Evolutionary conservation across 2,888 invertebrate species (phyloP), one percentile per base, ranked within the genome.

Genomic region (Orgyia antiqua): DNA sequence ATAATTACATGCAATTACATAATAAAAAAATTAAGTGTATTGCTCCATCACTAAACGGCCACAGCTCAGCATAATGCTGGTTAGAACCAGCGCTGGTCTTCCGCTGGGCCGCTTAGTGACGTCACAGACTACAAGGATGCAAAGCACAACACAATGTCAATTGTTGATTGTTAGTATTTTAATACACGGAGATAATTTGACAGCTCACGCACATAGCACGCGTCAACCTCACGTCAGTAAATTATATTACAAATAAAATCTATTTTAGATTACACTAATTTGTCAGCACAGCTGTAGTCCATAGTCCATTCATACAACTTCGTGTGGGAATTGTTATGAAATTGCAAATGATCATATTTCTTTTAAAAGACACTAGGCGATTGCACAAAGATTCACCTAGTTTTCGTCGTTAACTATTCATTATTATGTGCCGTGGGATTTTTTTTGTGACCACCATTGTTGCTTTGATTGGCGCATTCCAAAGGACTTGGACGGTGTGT

Each of bases 331-430:
- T 62, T 51, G 57, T 86, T 80, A 76, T 80, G 86, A 86, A 86
- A 86, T 84, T 83, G 79, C 79, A 83, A 83, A 86, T 78, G 78
- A 84, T 86, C 83, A 77, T 86, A 83, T 84, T 83, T 84, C 83
- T 84, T 84, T 79, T 78, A 83, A 82, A 82, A 83, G 75, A 80
- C 80, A 75, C 80, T 51, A 63, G 68, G 58, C 74, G 66, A 70
- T 86, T 86, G 84, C 84, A 84, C 83, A 84, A 83, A 78, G 86
- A 86, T 86, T 84, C 86, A 84, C 86, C 86, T 86, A 86, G 83
- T 86, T 86, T 83, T 83, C 76, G 83, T 74, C 67, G 77, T 78
- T 77, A 80, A 63, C 82, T 83, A 84, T 86, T 84, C 84, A 84
- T 84, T 77, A 75, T 70, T 79, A 71, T 76, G 72, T 79, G 79